These are phyloP conservation scores for Jordanella pulchra DNA, from an alignment of 2,797 vertebrate genomes.

Conservation along the genomic window DNA sequence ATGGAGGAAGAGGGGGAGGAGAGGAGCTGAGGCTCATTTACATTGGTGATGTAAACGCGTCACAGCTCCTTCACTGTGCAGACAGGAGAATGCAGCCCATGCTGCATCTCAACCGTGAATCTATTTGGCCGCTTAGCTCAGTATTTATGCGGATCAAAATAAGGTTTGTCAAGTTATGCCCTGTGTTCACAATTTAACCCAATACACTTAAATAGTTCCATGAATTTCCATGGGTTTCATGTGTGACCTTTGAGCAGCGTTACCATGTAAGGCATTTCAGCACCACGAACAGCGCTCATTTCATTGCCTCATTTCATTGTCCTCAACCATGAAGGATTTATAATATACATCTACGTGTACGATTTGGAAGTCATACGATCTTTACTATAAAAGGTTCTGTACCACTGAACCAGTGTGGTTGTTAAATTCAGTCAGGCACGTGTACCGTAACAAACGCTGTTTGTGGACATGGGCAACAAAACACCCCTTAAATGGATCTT, in stretches of 20 bases:
- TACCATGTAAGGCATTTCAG: slow-evolving; percentile 40
- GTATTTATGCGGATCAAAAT: neutral
- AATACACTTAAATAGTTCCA: neutral
- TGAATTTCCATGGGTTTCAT: slow-evolving; percentile 17
- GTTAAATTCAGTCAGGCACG: too few species aligned
- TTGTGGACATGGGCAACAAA: neutral
- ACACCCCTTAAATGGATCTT: too few species aligned
- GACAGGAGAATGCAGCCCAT: slow-evolving; percentile 18
- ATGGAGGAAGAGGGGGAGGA: slow-evolving; percentile 3
- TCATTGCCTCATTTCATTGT: neutral
- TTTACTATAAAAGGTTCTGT: neutral
- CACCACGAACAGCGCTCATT: slow-evolving; percentile 56
- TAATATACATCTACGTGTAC: neutral
- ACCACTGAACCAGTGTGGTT: neutral
- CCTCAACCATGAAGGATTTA: neutral
- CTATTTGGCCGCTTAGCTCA: neutral
- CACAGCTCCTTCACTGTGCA: slow-evolving; percentile 52
- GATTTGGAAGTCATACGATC: neutral
- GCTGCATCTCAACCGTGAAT: slow-evolving; percentile 1
- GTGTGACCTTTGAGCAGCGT: slow-evolving; percentile 1
- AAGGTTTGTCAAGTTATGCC: neutral
- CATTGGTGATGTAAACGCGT: slow-evolving; percentile 71
- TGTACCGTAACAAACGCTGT: neutral
- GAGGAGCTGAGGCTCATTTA: slow-evolving; percentile 64
- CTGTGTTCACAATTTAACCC: neutral